These are phyloP conservation scores for Oceanites oceanicus DNA, from an alignment of 2,113 vertebrate genomes.

Conservation along the genomic window DNA sequence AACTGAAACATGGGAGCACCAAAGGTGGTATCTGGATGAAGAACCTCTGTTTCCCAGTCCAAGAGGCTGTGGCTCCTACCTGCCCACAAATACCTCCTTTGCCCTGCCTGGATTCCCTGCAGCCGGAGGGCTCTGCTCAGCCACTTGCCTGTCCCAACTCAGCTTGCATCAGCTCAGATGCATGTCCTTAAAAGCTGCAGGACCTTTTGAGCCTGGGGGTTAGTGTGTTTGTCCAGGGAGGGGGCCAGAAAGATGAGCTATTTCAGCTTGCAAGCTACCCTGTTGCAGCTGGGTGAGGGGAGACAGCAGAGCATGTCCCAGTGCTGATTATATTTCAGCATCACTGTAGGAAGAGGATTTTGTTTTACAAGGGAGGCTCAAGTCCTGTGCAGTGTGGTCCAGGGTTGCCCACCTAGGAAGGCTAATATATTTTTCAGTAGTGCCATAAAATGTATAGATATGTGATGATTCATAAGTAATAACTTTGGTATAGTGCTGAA, in stretches of 20 bases:
- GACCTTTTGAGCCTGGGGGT: too few species aligned
- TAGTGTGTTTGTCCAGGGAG: not conserved
- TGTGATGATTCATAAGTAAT: not conserved
- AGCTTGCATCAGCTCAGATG: not conserved
- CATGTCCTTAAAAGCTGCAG: not conserved
- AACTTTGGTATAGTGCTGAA: not conserved
- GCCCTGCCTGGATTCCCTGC: not conserved
- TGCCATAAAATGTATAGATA: not conserved
- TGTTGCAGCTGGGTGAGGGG: not conserved
- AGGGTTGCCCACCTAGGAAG: not conserved
- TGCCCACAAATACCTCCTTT: not conserved
- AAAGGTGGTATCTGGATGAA: not conserved
- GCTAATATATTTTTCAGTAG: not conserved
- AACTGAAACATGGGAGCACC: not conserved
- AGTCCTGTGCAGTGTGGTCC: not conserved
- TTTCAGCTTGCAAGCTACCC: not conserved
- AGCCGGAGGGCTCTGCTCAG: not conserved
- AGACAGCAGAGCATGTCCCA: not conserved
- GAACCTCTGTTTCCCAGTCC: not conserved
- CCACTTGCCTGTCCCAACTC: not conserved
- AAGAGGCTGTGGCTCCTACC: not conserved
- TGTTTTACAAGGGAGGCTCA: not conserved
- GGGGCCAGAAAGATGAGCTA: not conserved
- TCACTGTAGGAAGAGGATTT: not conserved
- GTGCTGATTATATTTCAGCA: not conserved